A percentile compares a stretch with the other conserved stretches of the same genome.
Conservation (phyloP, 2,113 vertebrate genomes). For the Malurus cyaneus region DNA sequence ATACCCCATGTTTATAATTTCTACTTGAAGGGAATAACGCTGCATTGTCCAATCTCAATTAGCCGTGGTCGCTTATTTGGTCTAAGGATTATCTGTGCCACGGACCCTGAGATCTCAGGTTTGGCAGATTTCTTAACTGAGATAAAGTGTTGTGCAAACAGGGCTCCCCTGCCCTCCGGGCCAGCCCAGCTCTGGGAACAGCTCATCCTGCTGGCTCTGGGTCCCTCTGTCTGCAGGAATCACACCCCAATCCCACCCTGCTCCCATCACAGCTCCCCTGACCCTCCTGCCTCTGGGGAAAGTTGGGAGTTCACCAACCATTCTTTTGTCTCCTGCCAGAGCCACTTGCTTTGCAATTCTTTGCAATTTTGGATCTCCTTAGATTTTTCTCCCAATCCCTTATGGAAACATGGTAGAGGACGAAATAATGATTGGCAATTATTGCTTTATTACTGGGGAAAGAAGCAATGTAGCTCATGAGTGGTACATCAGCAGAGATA, state of each 20-base stretch:
- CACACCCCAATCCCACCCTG: not conserved
- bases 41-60: not conserved
- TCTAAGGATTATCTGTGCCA: not conserved
- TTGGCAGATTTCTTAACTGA: not conserved
- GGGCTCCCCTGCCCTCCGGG: not conserved
- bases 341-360: not conserved
- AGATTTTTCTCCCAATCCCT: not conserved
- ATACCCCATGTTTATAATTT: not conserved
- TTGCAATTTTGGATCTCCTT: not conserved
- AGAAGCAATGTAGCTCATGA: not conserved
- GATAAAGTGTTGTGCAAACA: not conserved
- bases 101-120: not conserved
- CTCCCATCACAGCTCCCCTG: not conserved
- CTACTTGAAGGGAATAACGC: slow-evolving; percentile 1
- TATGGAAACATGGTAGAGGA: rapidly evolving
- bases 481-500: not conserved
- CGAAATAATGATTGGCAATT: not conserved
- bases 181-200: not conserved
- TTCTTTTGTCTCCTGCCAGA: not conserved
- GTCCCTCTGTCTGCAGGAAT: rapidly evolving
- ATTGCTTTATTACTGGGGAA: not conserved
- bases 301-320: not conserved
- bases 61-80: not conserved
- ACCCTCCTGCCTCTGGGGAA: rapidly evolving
- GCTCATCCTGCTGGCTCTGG: not conserved